These are phyloP conservation scores for Drosophila ogumai DNA, from an alignment of 1,140 invertebrate species.

Conservation along the genomic window DNA sequence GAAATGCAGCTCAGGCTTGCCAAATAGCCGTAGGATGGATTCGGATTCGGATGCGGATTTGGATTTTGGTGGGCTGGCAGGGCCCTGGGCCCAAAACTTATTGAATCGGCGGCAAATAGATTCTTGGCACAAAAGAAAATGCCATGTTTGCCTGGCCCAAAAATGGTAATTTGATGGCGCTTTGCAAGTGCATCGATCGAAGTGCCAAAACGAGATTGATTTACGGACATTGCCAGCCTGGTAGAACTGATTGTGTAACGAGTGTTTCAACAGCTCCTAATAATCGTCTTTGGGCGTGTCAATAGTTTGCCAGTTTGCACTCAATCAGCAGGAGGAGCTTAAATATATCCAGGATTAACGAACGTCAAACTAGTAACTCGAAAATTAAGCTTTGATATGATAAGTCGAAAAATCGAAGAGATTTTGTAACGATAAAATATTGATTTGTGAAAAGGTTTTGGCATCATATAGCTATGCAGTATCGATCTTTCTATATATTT, in stretches of 20 bases:
- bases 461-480: no score
- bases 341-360: neutral
- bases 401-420: no score
- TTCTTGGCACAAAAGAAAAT: conserved; percentile 28
- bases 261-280: conserved; percentile 22
- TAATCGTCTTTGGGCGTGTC: conserved; percentile 9
- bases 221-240: conserved; percentile 3
- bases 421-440: no score
- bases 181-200: conserved; percentile 36
- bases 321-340: neutral
- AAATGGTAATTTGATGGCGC: conserved; percentile 49
- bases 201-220: conserved; percentile 47
- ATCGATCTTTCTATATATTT: no score
- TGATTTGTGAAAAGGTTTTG: no score
- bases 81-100: conserved; percentile 29
- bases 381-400: no score
- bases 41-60: conserved; percentile 3
- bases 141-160: conserved; percentile 41
- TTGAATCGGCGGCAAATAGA: conserved; percentile 55
- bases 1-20: conserved; percentile 63
- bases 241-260: conserved; percentile 29
- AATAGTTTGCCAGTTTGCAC: conserved; percentile 17
- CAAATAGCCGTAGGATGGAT: conserved; percentile 32
- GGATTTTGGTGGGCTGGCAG: conserved; percentile 8
- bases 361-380: neutral